phyloP scores from a whole-genome alignment of 2,113 vertebrate species.

The Paraplagusia blochii region DNA sequence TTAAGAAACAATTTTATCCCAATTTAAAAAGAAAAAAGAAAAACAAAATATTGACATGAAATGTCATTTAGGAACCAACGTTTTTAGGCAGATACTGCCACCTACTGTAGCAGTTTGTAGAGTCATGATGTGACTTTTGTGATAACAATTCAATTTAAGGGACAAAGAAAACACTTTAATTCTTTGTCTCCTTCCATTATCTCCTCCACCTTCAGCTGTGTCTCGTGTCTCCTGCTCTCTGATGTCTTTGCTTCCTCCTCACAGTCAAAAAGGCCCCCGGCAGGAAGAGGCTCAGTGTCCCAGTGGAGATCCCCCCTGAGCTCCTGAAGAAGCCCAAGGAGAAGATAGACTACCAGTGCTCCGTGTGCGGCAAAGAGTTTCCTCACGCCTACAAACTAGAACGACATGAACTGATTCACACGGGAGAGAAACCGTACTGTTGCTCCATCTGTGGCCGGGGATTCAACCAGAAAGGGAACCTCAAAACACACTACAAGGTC shows the following conservation, averaged over 20 bases:
- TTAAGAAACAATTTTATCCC: too few relatives aligned
- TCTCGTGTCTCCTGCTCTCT: neutral
- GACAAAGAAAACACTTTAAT: too few relatives aligned
- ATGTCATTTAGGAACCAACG: too few relatives aligned
- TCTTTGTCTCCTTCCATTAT: too few relatives aligned
- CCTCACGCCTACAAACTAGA: slow-evolving; percentile 64
- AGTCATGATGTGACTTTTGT: too few relatives aligned
- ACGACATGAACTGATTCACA: slow-evolving; percentile 64
- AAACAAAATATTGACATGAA: too few relatives aligned
- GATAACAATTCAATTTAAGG: too few relatives aligned
- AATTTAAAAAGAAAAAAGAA: too few relatives aligned
- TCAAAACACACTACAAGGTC: slow-evolving; percentile 71
- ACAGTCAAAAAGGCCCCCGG: slow-evolving; percentile 49
- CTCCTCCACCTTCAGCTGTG: too few relatives aligned
- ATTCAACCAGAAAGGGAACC: slow-evolving; percentile 68
- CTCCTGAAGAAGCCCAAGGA: slow-evolving; percentile 63
- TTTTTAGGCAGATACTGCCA: too few relatives aligned
- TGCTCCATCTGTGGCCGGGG: slow-evolving; percentile 65
- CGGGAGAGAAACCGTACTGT: slow-evolving; percentile 62
- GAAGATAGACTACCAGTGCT: slow-evolving; percentile 58
- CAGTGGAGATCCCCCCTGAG: slow-evolving; percentile 57
- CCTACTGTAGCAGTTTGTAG: too few relatives aligned
- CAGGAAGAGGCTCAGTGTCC: slow-evolving; percentile 46
- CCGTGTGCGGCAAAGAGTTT: slow-evolving; percentile 62
- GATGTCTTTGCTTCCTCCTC: neutral